Evolutionary conservation across 2,113 vertebrate genomes (phyloP).

Genomic region (Girardinichthys multiradiatus): DNA sequence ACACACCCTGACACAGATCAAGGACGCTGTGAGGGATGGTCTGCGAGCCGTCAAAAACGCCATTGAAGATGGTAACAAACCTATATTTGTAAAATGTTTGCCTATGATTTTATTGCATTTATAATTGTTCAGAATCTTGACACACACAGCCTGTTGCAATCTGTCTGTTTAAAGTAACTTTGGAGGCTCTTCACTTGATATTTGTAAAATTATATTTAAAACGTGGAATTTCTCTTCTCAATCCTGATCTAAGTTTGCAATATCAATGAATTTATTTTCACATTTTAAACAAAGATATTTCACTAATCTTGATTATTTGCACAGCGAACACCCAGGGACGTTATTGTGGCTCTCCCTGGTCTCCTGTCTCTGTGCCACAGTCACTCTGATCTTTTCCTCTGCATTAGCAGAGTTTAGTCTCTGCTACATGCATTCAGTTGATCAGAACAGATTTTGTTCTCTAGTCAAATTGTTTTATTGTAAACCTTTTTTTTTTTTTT

Average conservation of each 20-base stretch:
- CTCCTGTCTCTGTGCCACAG: slow-evolving; percentile 61
- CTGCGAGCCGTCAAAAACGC: slow-evolving; percentile 96
- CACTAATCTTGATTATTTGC: slow-evolving; percentile 14
- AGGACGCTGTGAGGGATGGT: slow-evolving; percentile 94
- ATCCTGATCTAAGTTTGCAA: no score
- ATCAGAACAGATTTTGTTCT: slow-evolving; percentile 59
- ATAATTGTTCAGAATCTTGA: no score
- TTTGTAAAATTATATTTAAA: no score
- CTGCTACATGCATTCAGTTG: slow-evolving; percentile 74
- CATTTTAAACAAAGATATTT: no score
- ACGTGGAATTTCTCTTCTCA: no score
- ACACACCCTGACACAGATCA: slow-evolving; percentile 95
- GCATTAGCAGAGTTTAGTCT: slow-evolving; percentile 63
- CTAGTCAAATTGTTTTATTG: background rate
- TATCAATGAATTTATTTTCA: no score
- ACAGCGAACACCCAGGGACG: slow-evolving; percentile 70
- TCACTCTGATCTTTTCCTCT: slow-evolving; percentile 71
- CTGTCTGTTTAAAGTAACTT: no score
- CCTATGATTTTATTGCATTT: background rate
- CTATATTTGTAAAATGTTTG: background rate
- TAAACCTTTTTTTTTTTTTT: no score
- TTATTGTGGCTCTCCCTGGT: slow-evolving; percentile 56
- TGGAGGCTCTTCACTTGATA: no score
- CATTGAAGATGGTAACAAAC: slow-evolving; percentile 90
- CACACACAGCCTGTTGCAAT: no score